Conservation (phyloP, 2,888 invertebrate genomes). For the Arge pagana region DNA sequence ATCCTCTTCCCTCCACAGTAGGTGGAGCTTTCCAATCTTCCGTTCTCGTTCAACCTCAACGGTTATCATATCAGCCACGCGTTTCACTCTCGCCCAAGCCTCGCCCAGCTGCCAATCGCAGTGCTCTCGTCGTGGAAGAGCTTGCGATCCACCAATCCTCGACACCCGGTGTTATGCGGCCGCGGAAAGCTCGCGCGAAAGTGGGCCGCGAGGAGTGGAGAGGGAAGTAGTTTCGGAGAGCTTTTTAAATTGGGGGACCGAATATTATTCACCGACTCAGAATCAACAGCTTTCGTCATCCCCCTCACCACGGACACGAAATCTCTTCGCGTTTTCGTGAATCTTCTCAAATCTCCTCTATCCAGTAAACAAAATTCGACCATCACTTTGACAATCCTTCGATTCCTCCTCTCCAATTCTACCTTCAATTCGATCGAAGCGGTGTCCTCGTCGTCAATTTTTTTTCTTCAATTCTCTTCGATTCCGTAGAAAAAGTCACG, state of each 20-base stretch:
- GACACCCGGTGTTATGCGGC: not conserved
- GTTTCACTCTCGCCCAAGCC: conserved; percentile 35
- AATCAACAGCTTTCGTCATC: no score
- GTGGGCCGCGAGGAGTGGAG: conserved; percentile 48
- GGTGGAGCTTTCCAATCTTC: conserved; percentile 45
- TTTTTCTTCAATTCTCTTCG: no score
- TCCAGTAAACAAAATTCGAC: no score
- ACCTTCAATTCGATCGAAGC: no score
- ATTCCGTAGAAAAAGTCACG: no score
- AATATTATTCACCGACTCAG: no score
- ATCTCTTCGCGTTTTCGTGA: no score
- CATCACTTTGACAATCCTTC: no score
- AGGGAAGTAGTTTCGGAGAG: conserved; percentile 53
- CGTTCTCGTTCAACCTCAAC: conserved; percentile 31
- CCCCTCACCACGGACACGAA: no score
- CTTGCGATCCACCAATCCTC: conserved; percentile 14
- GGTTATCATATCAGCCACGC: conserved; percentile 24
- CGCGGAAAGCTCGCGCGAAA: conserved; percentile 32
- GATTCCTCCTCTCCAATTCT: no score
- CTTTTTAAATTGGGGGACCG: conserved; percentile 43
- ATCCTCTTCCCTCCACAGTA: conserved; percentile 27
- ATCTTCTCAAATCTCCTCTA: no score
- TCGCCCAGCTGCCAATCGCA: conserved; percentile 51
- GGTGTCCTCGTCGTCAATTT: no score
- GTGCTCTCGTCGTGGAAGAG: conserved; percentile 41